Evolutionary conservation across 2,113 vertebrate species (phyloP).

Genomic region (Pseudopodoces humilis): DNA sequence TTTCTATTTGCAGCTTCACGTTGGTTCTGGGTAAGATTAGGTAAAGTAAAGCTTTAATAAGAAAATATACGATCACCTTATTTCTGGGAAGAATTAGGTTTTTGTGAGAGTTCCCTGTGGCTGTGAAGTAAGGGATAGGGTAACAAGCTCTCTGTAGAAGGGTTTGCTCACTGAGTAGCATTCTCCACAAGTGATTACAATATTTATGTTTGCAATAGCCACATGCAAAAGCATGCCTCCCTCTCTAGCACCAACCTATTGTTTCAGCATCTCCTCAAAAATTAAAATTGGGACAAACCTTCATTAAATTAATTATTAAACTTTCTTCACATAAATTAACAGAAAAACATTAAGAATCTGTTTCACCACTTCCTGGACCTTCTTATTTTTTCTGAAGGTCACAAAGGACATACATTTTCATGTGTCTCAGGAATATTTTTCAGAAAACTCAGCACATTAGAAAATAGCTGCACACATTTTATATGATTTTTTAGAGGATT

Average conservation of each 20-base stretch:
- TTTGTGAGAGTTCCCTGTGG: background rate
- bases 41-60: background rate
- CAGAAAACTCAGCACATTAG: background rate
- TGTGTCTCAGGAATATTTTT: background rate
- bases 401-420: background rate
- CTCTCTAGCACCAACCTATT: background rate
- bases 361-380: background rate
- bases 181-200: background rate
- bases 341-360: background rate
- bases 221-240: background rate
- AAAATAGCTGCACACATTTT: background rate
- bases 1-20: background rate
- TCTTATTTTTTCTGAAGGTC: background rate
- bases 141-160: background rate
- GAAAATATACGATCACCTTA: background rate
- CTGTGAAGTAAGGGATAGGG: background rate
- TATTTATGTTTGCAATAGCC: background rate
- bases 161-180: background rate
- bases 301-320: background rate
- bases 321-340: background rate
- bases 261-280: background rate
- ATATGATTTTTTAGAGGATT: background rate
- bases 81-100: background rate
- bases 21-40: background rate
- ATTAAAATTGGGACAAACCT: background rate